phyloP scores from a whole-genome alignment of 2,113 vertebrate species.

The Philantomba maxwellii region DNA sequence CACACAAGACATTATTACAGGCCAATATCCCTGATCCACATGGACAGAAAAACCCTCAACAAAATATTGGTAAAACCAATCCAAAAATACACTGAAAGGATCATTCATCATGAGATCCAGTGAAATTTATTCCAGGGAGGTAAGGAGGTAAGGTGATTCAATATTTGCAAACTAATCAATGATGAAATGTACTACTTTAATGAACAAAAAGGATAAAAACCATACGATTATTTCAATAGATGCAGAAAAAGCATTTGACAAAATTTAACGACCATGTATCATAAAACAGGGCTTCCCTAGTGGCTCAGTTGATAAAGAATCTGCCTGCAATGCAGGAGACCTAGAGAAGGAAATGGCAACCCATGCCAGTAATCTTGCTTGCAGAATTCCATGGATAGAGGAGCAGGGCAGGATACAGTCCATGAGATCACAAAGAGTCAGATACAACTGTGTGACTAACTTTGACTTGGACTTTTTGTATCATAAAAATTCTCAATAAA shows the following conservation, averaged over 20 bases:
- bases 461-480: not conserved
- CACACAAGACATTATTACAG: not conserved
- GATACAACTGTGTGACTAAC: not conserved
- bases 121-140: not conserved
- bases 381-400: not conserved
- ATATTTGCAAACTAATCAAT: not conserved
- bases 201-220: not conserved
- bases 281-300: not conserved
- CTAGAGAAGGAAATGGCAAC: not conserved
- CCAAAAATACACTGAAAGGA: not conserved
- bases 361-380: not conserved
- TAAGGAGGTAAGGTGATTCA: not conserved
- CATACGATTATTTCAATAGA: not conserved
- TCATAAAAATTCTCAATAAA: not conserved
- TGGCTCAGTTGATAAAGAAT: not conserved
- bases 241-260: not conserved
- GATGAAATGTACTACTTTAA: not conserved
- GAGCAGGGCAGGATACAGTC: fast-evolving
- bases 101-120: not conserved
- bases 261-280: not conserved
- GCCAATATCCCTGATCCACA: not conserved
- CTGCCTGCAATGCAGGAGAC: not conserved
- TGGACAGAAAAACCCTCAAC: not conserved
- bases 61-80: not conserved
- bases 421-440: not conserved